These are phyloP conservation scores for Eurois occulta DNA, from an alignment of 2,888 invertebrate genomes.

Conservation along the genomic window DNA sequence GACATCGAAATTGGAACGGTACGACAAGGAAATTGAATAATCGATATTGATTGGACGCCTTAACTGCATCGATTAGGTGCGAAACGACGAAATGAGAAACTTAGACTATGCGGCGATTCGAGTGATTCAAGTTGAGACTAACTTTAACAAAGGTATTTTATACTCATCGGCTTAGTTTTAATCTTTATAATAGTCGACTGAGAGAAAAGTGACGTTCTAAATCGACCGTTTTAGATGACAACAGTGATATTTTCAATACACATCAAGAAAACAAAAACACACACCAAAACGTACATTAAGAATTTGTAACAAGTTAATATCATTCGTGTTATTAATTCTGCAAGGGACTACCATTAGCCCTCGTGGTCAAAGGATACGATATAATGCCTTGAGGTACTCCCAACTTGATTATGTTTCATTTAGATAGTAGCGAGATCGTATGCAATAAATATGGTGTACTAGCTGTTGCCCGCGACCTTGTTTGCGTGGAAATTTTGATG, in stretches of 20 bases:
- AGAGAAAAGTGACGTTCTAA: not conserved
- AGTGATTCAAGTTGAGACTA: constrained; percentile 1
- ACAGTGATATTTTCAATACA: not conserved
- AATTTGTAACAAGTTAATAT: not conserved
- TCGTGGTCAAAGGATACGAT: not conserved
- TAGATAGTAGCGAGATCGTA: not conserved
- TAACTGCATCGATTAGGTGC: constrained; percentile 45
- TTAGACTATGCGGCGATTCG: not conserved
- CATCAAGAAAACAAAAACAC: too few relatives aligned
- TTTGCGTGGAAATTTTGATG: not conserved
- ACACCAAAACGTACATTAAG: too few relatives aligned
- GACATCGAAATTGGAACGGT: constrained; percentile 38
- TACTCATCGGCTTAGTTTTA: not conserved
- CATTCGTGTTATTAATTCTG: not conserved
- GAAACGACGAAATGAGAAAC: constrained; percentile 16
- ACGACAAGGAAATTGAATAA: constrained; percentile 54
- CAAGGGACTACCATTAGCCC: constrained; percentile 8
- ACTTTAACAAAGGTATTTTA: constrained; percentile 1
- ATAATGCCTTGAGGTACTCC: not conserved
- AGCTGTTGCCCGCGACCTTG: not conserved
- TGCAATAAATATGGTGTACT: not conserved
- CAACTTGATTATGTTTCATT: not conserved
- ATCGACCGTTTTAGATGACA: not conserved
- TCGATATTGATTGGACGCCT: constrained; percentile 38
- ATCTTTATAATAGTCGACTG: not conserved